Base-by-base conservation (phyloP, 2,888 invertebrate genomes). In the Nymphalis urticae region DNA sequence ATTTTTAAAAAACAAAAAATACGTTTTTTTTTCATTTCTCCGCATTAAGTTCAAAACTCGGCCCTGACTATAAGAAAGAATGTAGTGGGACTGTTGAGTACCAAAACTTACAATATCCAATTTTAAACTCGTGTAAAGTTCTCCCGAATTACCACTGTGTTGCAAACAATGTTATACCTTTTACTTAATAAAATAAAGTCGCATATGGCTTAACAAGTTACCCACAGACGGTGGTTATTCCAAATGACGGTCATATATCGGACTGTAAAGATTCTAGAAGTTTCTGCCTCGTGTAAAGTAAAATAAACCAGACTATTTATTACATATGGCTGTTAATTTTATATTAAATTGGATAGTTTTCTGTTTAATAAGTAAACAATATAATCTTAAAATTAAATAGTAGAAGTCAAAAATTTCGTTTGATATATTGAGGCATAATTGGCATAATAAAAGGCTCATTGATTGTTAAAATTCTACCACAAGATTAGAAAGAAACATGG, bases 31-130 rank as follows among this genome's bases (percentile, higher is more conserved):
- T 17, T 13, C 3, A n/a, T 58, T 9, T 58, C n/a, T 36, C 19
- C 67, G 67, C 67, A 51, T 6, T 2, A 10, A 68, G 48, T 62
- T 27, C 13, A 21, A 48, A 1, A 61, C 64, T 72, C 66, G 63
- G 42, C 36, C 56, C 64, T 64, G 21, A 24, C 27, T 58, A 66
- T 68, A 58, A 62, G 66, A 68, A 68, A 51, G 66, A 68, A 70
- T 65, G 68, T 66, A 68, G 54, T 67, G 62, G 68, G 61, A 63
- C 62, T 68, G 64, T 70, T 70, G 70, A 73, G 72, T 70, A 81
- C 77, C 76, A 71, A 80, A 86, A 86, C 82, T 85, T 83, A 84
- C 78, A 79, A 75, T 77, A 80, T 79, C 85, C 83, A 85, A 86
- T 86, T 87, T 86, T 85, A 84, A 85, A 85, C 79, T 82, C 77